Evolutionary conservation across 2,797 vertebrate genomes (phyloP).

Genomic region (Mergus octosetaceus): DNA sequence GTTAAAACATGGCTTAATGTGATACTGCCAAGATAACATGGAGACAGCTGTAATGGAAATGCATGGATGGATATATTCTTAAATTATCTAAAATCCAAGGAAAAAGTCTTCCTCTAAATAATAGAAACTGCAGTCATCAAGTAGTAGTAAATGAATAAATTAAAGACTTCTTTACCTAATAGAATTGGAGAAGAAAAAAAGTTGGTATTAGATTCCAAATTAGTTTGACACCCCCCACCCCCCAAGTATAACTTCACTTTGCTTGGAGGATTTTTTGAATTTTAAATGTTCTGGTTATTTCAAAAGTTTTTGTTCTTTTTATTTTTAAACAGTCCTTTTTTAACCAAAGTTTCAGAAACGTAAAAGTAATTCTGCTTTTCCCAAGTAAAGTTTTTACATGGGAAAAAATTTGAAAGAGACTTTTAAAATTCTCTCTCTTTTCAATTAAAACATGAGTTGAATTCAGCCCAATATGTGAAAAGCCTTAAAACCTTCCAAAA

Average conservation of each 20-base stretch:
- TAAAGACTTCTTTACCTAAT: not conserved
- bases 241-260: not conserved
- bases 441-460: not conserved
- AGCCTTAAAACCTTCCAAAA: not conserved
- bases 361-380: not conserved
- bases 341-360: not conserved
- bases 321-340: not conserved
- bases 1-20: not conserved
- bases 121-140: not conserved
- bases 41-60: conserved; percentile 2
- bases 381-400: not conserved
- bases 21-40: not conserved
- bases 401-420: not conserved
- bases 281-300: not conserved
- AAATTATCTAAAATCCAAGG: not conserved
- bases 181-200: not conserved
- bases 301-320: not conserved
- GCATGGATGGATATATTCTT: not conserved
- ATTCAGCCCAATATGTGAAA: not conserved
- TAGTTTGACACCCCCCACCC: not conserved
- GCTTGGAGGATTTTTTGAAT: not conserved
- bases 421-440: not conserved
- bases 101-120: not conserved
- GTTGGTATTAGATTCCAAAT: not conserved
- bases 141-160: not conserved